Percentiles rank a stretch among this genome's conserved stretches.
These are phyloP conservation scores for Margaritifera margaritifera DNA, from an alignment of 2,888 invertebrate species.

Conservation along the genomic window DNA sequence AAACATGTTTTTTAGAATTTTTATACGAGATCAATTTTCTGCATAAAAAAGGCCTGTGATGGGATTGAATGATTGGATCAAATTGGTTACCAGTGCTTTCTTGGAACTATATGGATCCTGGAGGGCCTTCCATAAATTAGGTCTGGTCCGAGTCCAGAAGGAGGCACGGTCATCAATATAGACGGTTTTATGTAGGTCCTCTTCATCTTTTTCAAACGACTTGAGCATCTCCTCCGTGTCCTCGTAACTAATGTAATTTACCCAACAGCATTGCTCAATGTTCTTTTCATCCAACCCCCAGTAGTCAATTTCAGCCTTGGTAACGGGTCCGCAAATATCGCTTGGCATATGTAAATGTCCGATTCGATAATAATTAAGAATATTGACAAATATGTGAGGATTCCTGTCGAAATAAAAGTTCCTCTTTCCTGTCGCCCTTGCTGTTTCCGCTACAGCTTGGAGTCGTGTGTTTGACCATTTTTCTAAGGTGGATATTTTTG, in stretches of 20 bases:
- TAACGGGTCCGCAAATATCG: conserved; percentile 47
- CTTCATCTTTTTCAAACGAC: conserved; percentile 47
- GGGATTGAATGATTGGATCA: too few relatives aligned
- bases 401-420: too few relatives aligned
- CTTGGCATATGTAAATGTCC: conserved; percentile 45
- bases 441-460: too few relatives aligned
- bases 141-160: conserved; percentile 33
- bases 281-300: conserved; percentile 61
- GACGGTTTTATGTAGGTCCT: conserved; percentile 33
- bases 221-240: conserved; percentile 48
- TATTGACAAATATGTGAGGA: too few relatives aligned
- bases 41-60: too few relatives aligned
- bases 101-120: conserved; percentile 50
- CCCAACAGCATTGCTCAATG: conserved; percentile 62
- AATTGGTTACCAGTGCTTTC: conserved; percentile 41
- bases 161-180: conserved; percentile 30
- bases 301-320: conserved; percentile 55
- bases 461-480: too few relatives aligned
- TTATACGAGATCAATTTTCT: too few relatives aligned
- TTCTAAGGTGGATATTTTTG: too few relatives aligned
- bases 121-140: conserved; percentile 47
- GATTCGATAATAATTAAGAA: too few relatives aligned
- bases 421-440: too few relatives aligned
- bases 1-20: too few relatives aligned
- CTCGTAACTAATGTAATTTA: conserved; percentile 54